Evolutionary conservation across 2,888 invertebrate species (phyloP), one percentile per base, ranked within the genome.

Genomic region (Hybos culiciformis): DNA sequence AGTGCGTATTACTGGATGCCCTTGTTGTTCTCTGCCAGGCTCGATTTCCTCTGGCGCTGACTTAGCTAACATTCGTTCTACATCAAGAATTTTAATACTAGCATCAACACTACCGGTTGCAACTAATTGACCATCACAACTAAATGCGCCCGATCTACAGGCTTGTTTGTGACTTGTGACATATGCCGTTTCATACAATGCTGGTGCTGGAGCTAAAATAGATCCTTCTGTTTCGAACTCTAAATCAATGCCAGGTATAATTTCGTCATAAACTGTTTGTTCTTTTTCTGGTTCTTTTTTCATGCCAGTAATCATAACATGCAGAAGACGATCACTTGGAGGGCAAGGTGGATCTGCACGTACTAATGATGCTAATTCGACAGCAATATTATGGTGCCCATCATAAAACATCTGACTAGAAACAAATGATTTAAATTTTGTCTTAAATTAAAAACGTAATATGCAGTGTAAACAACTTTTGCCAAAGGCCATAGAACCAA

Each of bases 41-140:
- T 85, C 83, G 59, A 83, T 78, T 56, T 85, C 86, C 54, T 88
- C 87, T 0, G 87, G 92, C 1, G 92, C 87, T n/a, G 93, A 94
- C 63, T 97, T 96, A 0, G 96, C 93, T 58, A 98, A 67, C 92
- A 98, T 97, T 47, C 97, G 77, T 57, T 98, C 98, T n/a, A 98
- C 97, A 59, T 98, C 97, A 48, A 98, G 69, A 56, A 98, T 94
- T 72, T 98, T 98, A 45, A 98, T 98, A 50, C 96, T 96, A 2
- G 97, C 92, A 66, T 98, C 98, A 1, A 91, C 92, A 52, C 96
- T 96, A 12, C 97, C 98, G 0, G 97, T 98, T 0, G 98, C 98
- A 11, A 97, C 90, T 1, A 98, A 69, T 51, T 93, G 90, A 0
- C 97, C 97, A 67, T 94, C 94, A 8, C 78, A 72, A 49, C 93